Evolutionary conservation across 2,888 invertebrate species (phyloP).

Genomic region (Seladonia tumulorum): DNA sequence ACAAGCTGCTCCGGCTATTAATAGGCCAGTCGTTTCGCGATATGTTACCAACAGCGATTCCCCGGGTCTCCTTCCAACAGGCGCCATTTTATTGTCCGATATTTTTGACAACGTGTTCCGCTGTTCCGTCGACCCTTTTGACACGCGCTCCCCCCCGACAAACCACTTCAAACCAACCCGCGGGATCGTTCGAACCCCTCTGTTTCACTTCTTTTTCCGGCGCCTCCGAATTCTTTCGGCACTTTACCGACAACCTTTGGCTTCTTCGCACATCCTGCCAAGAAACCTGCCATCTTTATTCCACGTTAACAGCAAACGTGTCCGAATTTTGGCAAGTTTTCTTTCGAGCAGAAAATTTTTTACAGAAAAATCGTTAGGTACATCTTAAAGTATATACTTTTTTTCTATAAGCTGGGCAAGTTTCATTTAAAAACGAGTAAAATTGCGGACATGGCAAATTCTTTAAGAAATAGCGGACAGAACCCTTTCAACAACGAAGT

Average conservation of each 20-base stretch:
- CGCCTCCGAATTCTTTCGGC: neutral
- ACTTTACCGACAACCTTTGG: neutral
- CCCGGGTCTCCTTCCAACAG: constrained; percentile 4
- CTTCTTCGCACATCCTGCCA: neutral
- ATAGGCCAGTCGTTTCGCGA: constrained; percentile 68
- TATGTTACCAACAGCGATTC: constrained; percentile 16
- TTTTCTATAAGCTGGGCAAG: neutral
- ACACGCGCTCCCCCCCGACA: neutral
- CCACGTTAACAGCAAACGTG: neutral
- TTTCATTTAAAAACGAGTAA: neutral
- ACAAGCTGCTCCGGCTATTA: constrained; percentile 67
- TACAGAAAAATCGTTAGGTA: no score
- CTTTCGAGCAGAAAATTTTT: no score
- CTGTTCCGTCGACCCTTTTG: neutral
- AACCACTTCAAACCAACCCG: neutral
- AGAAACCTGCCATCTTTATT: neutral
- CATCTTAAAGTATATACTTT: neutral
- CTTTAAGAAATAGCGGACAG: no score
- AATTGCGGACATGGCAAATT: no score
- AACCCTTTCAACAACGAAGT: no score
- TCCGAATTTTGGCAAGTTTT: neutral
- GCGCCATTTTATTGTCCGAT: constrained; percentile 31
- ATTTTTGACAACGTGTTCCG: constrained; percentile 2
- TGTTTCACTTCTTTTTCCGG: neutral
- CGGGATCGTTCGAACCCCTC: neutral